Base-by-base conservation (phyloP, 2,888 invertebrate genomes). In the Pinctada fucata region DNA sequence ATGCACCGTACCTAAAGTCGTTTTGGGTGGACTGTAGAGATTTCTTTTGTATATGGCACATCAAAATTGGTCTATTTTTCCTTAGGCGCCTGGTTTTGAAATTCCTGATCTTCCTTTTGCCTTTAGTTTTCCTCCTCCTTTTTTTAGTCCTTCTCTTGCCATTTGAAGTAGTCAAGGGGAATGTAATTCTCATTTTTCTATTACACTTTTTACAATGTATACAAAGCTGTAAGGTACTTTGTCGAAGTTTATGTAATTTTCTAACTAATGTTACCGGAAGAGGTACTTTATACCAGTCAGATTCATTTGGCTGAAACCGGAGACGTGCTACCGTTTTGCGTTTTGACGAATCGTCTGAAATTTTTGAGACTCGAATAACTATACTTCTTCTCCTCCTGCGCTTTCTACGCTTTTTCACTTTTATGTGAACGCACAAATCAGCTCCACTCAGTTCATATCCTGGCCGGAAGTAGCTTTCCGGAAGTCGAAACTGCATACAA, bases 51-150 rank as follows among this genome's bases (percentile, higher is more conserved):
- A 58, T 13, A 58, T 58, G 52, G 47, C 52, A 72, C 3, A 72
- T 72, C 13, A 72, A 52, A 72, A 72, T 52, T 72, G 72, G 72
- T 52, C 72, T 72, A 13, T 74, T 74, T 63, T 74, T 74, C 31
- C 31, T 31, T 31, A 31, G 31, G 31, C 31, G n/a, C 65, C 45
- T 58, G 2, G 16, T 58, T 50, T 63, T 63, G 10, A 52, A 48
- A 31, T 50, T 49, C 5, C 52, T 51, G 2, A 10, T 58, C 8
- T 13, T 8, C 6, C 16, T 47, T 2, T 73, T 73, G 16, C 52
- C 31, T 72, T 45, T 72, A 52, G 47, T 58, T 48, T 49, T 47
- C 4, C 47, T 47, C 6, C n/a, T 63, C 3, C 52, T 10, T 45
- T 49, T 64, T 48, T 64, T 64, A 13, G n/a, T 1, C 16, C 47